Conservation (phyloP, 2,797 vertebrate genomes). For the Leptoclinus maculatus region DNA sequence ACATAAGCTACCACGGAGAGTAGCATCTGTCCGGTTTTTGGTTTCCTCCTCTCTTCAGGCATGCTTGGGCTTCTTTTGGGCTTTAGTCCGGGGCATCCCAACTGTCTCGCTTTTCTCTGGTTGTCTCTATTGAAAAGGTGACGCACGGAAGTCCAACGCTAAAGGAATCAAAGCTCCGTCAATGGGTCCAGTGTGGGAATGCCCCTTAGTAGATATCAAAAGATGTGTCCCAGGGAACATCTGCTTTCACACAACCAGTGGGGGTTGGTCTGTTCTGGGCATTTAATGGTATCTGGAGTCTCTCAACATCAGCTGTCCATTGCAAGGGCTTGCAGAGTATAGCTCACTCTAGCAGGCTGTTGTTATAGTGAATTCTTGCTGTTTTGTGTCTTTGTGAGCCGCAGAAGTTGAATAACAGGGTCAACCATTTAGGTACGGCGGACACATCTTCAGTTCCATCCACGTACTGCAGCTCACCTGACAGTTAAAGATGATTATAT, state of each 20-base stretch:
- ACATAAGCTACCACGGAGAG: conserved; percentile 52
- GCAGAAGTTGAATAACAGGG: conserved; percentile 11
- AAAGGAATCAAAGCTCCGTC: conserved; percentile 55
- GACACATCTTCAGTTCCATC: background rate
- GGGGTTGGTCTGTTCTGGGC: conserved; percentile 39
- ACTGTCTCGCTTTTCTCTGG: conserved; percentile 42
- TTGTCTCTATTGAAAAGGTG: conserved; percentile 52
- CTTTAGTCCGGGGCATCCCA: conserved; percentile 17
- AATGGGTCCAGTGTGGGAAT: conserved; percentile 45
- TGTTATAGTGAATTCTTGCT: conserved; percentile 32
- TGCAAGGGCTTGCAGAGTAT: conserved; percentile 2
- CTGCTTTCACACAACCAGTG: conserved; percentile 49
- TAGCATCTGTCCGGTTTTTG: conserved; percentile 37
- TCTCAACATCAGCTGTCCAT: conserved; percentile 43
- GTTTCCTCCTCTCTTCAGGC: conserved; percentile 1
- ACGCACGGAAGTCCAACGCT: conserved; percentile 22
- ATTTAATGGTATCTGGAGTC: conserved; percentile 36
- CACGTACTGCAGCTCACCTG: conserved; percentile 2
- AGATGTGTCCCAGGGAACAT: conserved; percentile 46
- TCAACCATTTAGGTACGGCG: conserved; percentile 13
- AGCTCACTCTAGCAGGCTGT: conserved; percentile 12
- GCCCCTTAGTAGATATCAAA: conserved; percentile 63
- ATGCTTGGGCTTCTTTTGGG: conserved; percentile 16
- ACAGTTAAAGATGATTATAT: conserved; percentile 1
- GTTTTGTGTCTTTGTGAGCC: conserved; percentile 32